Evolutionary conservation across 2,113 vertebrate species (phyloP).

Genomic region (Hemiprocne comata): DNA sequence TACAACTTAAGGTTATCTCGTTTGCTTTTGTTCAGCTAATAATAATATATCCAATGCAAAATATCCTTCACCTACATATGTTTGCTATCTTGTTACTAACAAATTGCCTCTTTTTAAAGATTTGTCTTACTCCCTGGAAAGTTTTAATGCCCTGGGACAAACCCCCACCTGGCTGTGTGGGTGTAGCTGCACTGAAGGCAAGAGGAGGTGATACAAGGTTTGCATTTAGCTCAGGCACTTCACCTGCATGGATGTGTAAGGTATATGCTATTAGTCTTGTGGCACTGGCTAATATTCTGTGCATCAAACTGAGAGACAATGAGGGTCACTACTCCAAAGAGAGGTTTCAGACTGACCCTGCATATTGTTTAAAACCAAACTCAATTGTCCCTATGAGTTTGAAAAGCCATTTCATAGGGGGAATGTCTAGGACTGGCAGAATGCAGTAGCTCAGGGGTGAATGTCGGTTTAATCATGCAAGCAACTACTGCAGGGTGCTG

Average conservation of each 20-base stretch:
- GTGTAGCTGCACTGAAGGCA: neutral
- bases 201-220: neutral
- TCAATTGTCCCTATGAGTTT: neutral
- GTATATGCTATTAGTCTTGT: neutral
- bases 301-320: neutral
- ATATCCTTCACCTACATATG: neutral
- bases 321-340: neutral
- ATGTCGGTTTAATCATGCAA: neutral
- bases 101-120: neutral
- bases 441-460: neutral
- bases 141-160: neutral
- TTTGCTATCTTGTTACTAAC: neutral
- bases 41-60: neutral
- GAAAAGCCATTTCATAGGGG: neutral
- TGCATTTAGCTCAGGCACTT: neutral
- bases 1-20: conserved; percentile 22
- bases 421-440: neutral
- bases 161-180: neutral
- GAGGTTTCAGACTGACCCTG: neutral
- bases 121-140: neutral
- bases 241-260: neutral
- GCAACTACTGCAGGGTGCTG: neutral
- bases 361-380: neutral
- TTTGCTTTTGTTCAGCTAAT: neutral
- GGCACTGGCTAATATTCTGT: neutral